These are phyloP conservation scores for Agrypnus murinus DNA, from an alignment of 2,888 invertebrate genomes.

Conservation along the genomic window DNA sequence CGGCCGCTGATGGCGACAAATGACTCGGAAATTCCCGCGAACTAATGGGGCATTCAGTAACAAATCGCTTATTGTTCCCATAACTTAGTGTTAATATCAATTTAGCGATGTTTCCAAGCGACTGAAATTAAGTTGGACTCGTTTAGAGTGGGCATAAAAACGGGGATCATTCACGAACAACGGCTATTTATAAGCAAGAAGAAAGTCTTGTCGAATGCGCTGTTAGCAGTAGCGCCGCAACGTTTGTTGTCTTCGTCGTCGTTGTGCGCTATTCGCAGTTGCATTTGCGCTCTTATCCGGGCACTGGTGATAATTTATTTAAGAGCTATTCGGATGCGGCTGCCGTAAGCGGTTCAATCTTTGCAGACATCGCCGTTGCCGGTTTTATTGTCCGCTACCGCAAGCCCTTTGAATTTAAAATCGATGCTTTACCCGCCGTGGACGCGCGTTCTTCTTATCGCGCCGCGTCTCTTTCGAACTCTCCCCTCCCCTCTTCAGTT, in stretches of 20 bases:
- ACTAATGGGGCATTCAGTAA: conserved; percentile 44
- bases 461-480: conserved; percentile 25
- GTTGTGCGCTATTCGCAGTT: conserved; percentile 39
- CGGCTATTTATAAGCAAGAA: conserved; percentile 18
- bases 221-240: background rate
- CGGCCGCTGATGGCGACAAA: conserved; percentile 44
- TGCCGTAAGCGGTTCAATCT: conserved; percentile 52
- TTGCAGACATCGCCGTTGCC: conserved; percentile 51
- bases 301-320: conserved; percentile 55
- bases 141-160: conserved; percentile 42
- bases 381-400: conserved; percentile 52
- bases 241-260: conserved; percentile 23
- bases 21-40: conserved; percentile 45
- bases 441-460: conserved; percentile 44
- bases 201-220: conserved; percentile 12
- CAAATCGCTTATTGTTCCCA: conserved; percentile 49
- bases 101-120: conserved; percentile 47
- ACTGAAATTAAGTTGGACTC: conserved; percentile 45
- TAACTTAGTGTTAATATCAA: conserved; percentile 49
- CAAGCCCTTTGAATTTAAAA: conserved; percentile 54
- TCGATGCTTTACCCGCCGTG: conserved; percentile 47
- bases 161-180: background rate
- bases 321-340: conserved; percentile 56
- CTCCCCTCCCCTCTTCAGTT: conserved; percentile 19
- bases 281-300: conserved; percentile 40